Percentiles rank a stretch among this genome's conserved stretches.
These are phyloP conservation scores for Drosophila persimilis DNA, from an alignment of 1,140 invertebrate genomes.

Conservation along the genomic window DNA sequence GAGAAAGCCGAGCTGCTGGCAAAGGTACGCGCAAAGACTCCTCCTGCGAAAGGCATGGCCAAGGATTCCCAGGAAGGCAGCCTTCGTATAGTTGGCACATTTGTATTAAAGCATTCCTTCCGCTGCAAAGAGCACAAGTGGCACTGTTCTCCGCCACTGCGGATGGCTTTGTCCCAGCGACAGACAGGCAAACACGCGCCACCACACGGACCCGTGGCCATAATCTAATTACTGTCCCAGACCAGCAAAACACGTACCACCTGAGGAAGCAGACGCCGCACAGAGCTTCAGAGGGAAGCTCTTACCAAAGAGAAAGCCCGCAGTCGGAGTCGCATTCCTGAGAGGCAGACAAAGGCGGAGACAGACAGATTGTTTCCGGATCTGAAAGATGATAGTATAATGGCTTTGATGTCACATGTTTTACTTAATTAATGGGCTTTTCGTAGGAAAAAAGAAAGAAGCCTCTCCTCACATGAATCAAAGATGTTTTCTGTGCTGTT, in stretches of 20 bases:
- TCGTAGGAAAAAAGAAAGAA: neutral
- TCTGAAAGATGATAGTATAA: constrained; percentile 26
- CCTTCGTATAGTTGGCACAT: too few relatives aligned
- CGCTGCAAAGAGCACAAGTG: too few relatives aligned
- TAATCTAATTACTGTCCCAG: constrained; percentile 60
- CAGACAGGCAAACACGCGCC: constrained; percentile 18
- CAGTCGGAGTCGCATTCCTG: too few relatives aligned
- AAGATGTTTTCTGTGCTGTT: too few relatives aligned
- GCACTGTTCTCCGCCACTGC: too few relatives aligned
- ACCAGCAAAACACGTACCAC: constrained; percentile 6
- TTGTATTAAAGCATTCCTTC: too few relatives aligned
- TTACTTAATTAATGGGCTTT: constrained; percentile 3
- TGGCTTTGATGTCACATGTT: constrained; percentile 10
- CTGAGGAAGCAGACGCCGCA: constrained; percentile 10
- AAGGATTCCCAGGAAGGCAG: too few relatives aligned
- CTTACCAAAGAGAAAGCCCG: neutral
- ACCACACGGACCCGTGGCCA: constrained; percentile 34
- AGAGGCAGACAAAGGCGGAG: constrained; percentile 15
- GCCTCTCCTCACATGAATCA: too few relatives aligned
- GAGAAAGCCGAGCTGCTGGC: constrained; percentile 14
- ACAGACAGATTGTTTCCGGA: constrained; percentile 31
- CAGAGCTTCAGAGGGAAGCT: constrained; percentile 9
- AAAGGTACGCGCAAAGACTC: neutral
- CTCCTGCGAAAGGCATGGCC: too few relatives aligned
- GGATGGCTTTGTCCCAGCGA: constrained; percentile 21